Evolutionary conservation across 2,888 invertebrate species (phyloP), one percentile per base, ranked within the genome.

Genomic region (Arrhopalites spinosus): DNA sequence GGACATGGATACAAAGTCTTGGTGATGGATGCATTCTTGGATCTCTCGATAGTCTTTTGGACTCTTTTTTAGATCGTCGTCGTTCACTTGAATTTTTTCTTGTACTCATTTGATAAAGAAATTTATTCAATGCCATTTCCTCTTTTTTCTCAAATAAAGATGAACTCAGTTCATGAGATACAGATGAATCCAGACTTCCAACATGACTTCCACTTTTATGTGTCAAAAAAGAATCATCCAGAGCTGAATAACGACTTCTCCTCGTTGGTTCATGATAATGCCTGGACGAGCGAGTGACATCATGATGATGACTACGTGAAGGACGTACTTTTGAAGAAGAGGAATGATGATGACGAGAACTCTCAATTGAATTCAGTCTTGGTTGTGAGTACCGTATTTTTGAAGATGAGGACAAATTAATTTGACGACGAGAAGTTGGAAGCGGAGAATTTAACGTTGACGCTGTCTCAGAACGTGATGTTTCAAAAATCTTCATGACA

Each of bases 161-260:
- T 5, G 66, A n/a, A 15, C 56, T 50, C 25, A 36, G 66, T 29
- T 53, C 53, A 30, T 74, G 67, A 7, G 74, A 74, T 3, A 64
- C 45, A 17, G 73, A 73, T 27, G 73, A 73, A 66, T 73, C 73
- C 1, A 27, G 15, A 23, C 50, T 15, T n/a, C n/a, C n/a, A 25
- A 20, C 17, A 17, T 36, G 43, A 5, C 20, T 50, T 23, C 47
- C 66, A n/a, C 23, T 29, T 20, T 30, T 11, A 13, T 7, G 11
- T 8, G 17, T n/a, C 17, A 29, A n/a, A 30, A 30, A 59, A 20
- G 27, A 43, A 3, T 66, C 73, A n/a, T 68, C n/a, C n/a, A n/a
- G n/a, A n/a, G n/a, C n/a, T n/a, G n/a, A n/a, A n/a, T n/a, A n/a
- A n/a, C n/a, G n/a, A n/a, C n/a, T n/a, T n/a, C n/a, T n/a, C n/a